These are phyloP conservation scores for Athalia cordata DNA, from an alignment of 2,888 invertebrate genomes.

Conservation along the genomic window DNA sequence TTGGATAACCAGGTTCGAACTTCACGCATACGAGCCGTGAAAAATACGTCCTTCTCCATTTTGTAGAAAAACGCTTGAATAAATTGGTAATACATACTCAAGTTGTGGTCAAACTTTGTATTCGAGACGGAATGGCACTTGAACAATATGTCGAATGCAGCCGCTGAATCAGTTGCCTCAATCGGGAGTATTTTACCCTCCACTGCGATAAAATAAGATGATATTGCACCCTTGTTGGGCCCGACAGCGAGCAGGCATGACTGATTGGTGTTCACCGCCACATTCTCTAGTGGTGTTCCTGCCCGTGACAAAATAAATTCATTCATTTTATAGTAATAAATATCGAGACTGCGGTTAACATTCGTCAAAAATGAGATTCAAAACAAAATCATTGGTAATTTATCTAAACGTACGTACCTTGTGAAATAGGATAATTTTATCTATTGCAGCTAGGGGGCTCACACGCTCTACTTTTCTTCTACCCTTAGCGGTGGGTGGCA, in stretches of 20 bases:
- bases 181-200: constrained; percentile 5
- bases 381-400: not conserved
- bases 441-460: not conserved
- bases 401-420: not conserved
- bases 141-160: constrained; percentile 44
- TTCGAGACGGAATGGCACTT: constrained; percentile 47
- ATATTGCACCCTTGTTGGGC: constrained; percentile 29
- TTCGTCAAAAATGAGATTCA: too few relatives aligned
- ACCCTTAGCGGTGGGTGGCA: constrained; percentile 10
- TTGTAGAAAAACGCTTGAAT: constrained; percentile 42
- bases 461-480: not conserved
- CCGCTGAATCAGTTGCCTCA: constrained; percentile 4
- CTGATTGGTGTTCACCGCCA: constrained; percentile 33
- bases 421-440: constrained; percentile 11
- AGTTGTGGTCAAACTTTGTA: constrained; percentile 28
- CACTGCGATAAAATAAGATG: constrained; percentile 32
- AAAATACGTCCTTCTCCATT: not conserved
- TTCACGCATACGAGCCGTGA: constrained; percentile 29
- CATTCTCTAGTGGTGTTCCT: constrained; percentile 32
- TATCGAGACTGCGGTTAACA: too few relatives aligned
- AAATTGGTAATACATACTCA: constrained; percentile 38
- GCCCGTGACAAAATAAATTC: constrained; percentile 23
- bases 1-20: not conserved
- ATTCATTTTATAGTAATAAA: not conserved
- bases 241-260: constrained; percentile 45